Base-by-base conservation (phyloP, 2,797 vertebrate genomes). In the Gambelia wislizenii region DNA sequence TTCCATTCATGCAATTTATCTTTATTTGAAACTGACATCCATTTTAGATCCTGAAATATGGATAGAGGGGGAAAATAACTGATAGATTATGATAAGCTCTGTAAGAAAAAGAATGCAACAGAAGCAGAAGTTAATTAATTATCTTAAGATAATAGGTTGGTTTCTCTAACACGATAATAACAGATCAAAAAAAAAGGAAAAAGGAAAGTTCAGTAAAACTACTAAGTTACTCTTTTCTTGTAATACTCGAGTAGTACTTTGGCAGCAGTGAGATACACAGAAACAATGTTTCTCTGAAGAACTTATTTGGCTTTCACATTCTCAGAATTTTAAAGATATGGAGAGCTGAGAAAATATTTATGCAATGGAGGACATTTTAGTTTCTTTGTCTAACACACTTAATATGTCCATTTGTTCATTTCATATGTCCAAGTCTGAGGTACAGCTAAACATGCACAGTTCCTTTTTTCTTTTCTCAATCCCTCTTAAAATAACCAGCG, bases 71-170 rank as follows among this genome's bases (percentile, higher is more conserved):
- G 91, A 92, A 92, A 91, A 33, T 44, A 87, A 91, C 0, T 82
- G 85, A 90, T 47, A 36, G 36, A 75, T 86, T 44, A 90, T 54
- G 33, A 44, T 82, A 90, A 86, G 85, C 1, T 89, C 88, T 87
- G 76, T 72, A 87, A 78, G 80, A 87, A 86, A 76, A 82, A 54
- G 87, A 94, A 44, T 56, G 18, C 85, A 94, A 78, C 33, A 89
- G 84, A 5, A 93, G 47, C 9, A 86, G 74, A 30, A 92, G 49
- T 33, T 30, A 92, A 27, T 74, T 52, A 89, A 20, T 80, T 91
- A 36, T 54, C 6, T 84, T 25, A 36, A 84, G 4, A 54, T 84
- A 85, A 56, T 9, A 39, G 33, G 82, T 84, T 27, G 91, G 59
- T 80, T 90, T 90, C 84, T 6, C 4, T 79, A 49, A 86, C 39